Evolutionary conservation across 2,797 vertebrate genomes (phyloP).

Genomic region (Rhincodon typus): DNA sequence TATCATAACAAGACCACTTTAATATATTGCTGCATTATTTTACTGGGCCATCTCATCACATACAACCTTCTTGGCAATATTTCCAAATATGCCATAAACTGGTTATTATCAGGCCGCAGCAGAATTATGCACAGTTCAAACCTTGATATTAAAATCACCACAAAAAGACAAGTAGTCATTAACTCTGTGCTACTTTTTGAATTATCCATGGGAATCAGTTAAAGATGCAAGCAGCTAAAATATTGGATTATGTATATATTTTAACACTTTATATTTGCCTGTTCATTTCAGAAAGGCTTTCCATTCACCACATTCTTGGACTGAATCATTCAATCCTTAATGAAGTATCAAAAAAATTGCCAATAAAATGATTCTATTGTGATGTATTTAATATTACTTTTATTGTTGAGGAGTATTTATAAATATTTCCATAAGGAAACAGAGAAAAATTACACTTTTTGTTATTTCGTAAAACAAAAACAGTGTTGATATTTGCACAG

Average conservation of each 20-base stretch:
- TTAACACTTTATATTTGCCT: neutral
- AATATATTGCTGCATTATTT: neutral
- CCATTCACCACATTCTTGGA: neutral
- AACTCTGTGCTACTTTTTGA: neutral
- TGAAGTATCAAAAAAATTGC: no score
- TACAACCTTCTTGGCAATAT: neutral
- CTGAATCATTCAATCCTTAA: neutral
- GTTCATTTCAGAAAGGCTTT: neutral
- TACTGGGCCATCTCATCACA: neutral
- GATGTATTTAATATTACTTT: neutral
- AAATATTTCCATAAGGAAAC: neutral
- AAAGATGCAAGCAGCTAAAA: neutral
- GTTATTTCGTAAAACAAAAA: neutral
- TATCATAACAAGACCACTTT: neutral
- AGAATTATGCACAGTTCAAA: neutral
- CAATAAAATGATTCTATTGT: neutral
- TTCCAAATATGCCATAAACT: neutral
- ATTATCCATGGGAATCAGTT: constrained; percentile 15
- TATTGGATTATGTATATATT: neutral
- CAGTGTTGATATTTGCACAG: neutral
- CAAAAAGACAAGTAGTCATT: neutral
- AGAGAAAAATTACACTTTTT: neutral
- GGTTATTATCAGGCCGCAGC: no score
- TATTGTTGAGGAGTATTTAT: neutral
- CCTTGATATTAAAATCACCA: no score